Evolutionary conservation across 2,113 vertebrate genomes (phyloP).

Genomic region (Turdus rufiventris): DNA sequence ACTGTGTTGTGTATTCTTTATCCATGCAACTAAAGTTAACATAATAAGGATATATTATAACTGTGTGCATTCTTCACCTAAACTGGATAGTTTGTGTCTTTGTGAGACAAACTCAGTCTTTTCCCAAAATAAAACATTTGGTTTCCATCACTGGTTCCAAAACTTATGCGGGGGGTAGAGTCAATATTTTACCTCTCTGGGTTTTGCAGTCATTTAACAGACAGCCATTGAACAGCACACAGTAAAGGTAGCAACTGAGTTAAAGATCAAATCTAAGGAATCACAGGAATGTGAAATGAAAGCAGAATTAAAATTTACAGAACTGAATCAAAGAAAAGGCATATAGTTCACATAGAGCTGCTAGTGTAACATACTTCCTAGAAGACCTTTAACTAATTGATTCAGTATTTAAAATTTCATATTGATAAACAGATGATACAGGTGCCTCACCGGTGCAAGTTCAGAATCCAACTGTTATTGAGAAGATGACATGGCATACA

Average conservation of each 20-base stretch:
- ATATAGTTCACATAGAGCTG: not conserved
- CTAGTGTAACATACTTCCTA: not conserved
- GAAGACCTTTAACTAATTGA: not conserved
- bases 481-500: not conserved
- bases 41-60: not conserved
- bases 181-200: not conserved
- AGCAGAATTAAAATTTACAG: not conserved
- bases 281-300: not conserved
- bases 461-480: not conserved
- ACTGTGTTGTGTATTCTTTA: not conserved
- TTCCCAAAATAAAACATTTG: not conserved
- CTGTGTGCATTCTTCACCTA: not conserved
- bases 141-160: not conserved
- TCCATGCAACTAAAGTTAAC: not conserved
- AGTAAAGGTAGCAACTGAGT: not conserved
- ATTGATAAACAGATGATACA: not conserved
- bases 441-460: not conserved
- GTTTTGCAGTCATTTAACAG: not conserved
- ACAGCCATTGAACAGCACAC: not conserved
- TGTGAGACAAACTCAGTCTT: not conserved
- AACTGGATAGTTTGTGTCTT: not conserved
- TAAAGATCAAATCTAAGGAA: not conserved
- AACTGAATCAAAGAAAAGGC: not conserved
- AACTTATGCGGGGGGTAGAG: not conserved
- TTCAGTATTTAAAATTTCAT: not conserved